A percentile compares a stretch with the other conserved stretches of the same genome.
phyloP scores from a whole-genome alignment of 2,888 invertebrate species.

The Brassicogethes aeneus region DNA sequence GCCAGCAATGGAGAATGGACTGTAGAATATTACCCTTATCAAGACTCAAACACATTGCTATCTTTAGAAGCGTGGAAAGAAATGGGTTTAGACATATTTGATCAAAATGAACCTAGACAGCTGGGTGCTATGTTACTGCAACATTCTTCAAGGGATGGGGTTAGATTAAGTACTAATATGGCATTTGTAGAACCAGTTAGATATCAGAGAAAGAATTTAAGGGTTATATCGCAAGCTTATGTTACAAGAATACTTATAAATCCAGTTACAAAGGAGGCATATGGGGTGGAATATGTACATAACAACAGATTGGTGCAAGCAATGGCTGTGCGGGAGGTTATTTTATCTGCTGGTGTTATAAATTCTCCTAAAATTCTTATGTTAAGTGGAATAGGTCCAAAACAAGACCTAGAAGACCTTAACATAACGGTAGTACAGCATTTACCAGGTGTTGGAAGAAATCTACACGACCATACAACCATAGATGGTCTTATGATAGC shows the following conservation, averaged over 20 bases:
- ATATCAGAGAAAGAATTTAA: slow-evolving; percentile 43
- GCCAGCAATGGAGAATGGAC: slow-evolving; percentile 26
- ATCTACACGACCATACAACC: slow-evolving; percentile 68
- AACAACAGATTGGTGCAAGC: slow-evolving; percentile 42
- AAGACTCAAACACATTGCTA: slow-evolving; percentile 49
- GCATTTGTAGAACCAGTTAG: slow-evolving; percentile 62
- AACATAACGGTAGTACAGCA: slow-evolving; percentile 51
- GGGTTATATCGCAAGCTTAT: slow-evolving; percentile 45
- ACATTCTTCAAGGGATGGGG: slow-evolving; percentile 52
- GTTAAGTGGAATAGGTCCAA: slow-evolving; percentile 59
- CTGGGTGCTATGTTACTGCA: slow-evolving; percentile 55
- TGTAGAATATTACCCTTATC: slow-evolving; percentile 55
- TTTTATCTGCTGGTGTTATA: slow-evolving; percentile 51
- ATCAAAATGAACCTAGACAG: slow-evolving; percentile 50
- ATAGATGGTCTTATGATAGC: slow-evolving; percentile 49
- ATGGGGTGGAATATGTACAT: slow-evolving; percentile 45
- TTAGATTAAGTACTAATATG: slow-evolving; percentile 51
- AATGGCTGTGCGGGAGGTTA: slow-evolving; percentile 51
- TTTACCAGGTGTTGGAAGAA: slow-evolving; percentile 57
- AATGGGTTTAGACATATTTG: slow-evolving; percentile 49
- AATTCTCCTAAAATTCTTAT: slow-evolving; percentile 56
- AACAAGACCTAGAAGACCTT: slow-evolving; percentile 42
- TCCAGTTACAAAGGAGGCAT: slow-evolving; percentile 42
- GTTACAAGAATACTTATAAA: slow-evolving; percentile 53
- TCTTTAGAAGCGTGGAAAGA: slow-evolving; percentile 54